These are phyloP conservation scores for Spinus olivaceus DNA, from an alignment of 2,797 vertebrate species.

Conservation along the genomic window DNA sequence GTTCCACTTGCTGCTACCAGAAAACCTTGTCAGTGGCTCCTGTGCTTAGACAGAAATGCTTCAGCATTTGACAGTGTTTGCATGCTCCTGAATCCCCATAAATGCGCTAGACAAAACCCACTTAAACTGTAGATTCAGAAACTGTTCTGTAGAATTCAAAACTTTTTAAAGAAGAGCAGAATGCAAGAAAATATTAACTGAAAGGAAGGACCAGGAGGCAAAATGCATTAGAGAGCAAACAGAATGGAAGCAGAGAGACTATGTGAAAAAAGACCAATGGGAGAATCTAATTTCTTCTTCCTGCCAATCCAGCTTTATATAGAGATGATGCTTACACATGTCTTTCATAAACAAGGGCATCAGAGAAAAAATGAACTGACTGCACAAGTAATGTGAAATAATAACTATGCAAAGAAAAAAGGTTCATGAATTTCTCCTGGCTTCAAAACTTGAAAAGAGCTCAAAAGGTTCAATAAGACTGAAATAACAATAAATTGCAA, in stretches of 20 bases:
- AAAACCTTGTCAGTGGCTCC: not conserved
- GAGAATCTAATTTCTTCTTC: not conserved
- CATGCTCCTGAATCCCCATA: not conserved
- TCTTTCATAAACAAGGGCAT: not conserved
- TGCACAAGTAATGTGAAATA: not conserved
- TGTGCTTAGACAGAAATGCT: not conserved
- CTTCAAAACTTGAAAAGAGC: conserved; percentile 6
- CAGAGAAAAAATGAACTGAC: not conserved
- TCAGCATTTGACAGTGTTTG: not conserved
- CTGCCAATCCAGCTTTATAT: not conserved
- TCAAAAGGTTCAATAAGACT: not conserved
- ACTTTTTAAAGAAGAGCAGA: not conserved
- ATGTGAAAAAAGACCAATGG: not conserved
- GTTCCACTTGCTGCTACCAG: not conserved
- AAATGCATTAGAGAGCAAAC: not conserved
- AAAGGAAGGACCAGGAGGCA: not conserved
- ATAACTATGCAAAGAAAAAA: not conserved
- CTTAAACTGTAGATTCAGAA: not conserved
- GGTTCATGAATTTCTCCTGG: not conserved
- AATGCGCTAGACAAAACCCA: not conserved
- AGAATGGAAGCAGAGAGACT: not conserved
- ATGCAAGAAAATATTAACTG: not conserved
- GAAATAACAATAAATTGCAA: not conserved
- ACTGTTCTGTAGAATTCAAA: not conserved
- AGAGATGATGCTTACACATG: not conserved